Evolutionary conservation across 2,797 vertebrate species (phyloP), one percentile per base, ranked within the genome.

Genomic region (Melanotaenia parkinsoni): DNA sequence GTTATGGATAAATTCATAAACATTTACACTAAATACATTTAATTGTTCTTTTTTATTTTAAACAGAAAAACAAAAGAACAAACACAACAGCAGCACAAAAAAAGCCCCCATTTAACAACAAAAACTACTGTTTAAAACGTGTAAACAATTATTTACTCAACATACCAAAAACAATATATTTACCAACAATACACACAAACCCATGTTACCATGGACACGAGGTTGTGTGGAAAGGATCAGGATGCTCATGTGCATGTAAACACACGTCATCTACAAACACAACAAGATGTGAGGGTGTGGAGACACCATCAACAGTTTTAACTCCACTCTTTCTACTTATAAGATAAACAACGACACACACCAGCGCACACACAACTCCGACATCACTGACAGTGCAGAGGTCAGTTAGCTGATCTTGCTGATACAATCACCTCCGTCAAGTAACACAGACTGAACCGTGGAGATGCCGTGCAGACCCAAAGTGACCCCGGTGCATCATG

Each of bases 401-500:
- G 74, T 77, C 71, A 59, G 20, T 9, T 59, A 13, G 59, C 57
- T 40, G 59, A 35, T 70, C 33, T 40, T n/a, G 12, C 37, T 67
- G 75, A 83, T 76, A 71, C 16, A 56, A 78, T 71, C 74, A 53
- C 14, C 0, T 6, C 57, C 1, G 18, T 20, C 50, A 45, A 75
- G 77, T 78, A 67, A 61, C 62, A 53, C 65, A 54, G 58, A 20
- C 58, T 54, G 53, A 50, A 58, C 58, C 14, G 59, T 10, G 32
- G 35, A 26, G 47, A 38, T 24, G 0, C 65, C 62, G 7, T 3
- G 2, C 43, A 47, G 67, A 32, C 28, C 26, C 58, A 28, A 10
- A 45, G 38, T 0, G 22, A 1, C 60, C 32, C 43, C 18, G 1
- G 10, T 79, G 77, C 83, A 77, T 82, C 28, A 56, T 80, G 80